phyloP scores from a whole-genome alignment of 92 coral and sea anemone species.

The Phenganax stokvisi region DNA sequence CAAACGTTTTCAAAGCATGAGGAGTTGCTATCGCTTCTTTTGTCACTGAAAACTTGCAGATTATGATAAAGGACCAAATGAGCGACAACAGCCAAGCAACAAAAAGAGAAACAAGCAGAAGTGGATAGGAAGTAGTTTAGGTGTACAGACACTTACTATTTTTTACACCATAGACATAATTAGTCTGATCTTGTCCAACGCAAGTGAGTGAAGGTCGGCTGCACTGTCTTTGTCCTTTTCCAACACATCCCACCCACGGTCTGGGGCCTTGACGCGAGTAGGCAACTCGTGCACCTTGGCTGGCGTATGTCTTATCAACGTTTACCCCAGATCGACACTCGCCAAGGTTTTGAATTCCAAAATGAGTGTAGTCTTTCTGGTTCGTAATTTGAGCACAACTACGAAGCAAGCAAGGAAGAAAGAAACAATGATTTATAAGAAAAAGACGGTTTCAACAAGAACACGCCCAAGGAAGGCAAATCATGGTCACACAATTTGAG shows the following conservation, averaged over 20 bases:
- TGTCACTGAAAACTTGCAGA: too few relatives aligned
- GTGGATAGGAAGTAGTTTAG: too few relatives aligned
- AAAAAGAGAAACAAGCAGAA: too few relatives aligned
- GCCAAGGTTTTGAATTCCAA: slow-evolving; percentile 82
- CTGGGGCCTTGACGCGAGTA: slow-evolving; percentile 72
- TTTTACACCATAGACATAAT: slow-evolving; percentile 72
- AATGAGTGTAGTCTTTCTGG: slow-evolving; percentile 67
- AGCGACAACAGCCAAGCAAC: too few relatives aligned
- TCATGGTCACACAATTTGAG: too few relatives aligned
- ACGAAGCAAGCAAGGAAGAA: background rate
- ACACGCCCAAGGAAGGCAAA: too few relatives aligned
- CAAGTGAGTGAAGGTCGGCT: slow-evolving; percentile 72
- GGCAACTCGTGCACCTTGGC: slow-evolving; percentile 85
- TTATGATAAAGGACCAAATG: too few relatives aligned
- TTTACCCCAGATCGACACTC: slow-evolving; percentile 89
- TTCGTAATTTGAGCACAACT: slow-evolving; percentile 91
- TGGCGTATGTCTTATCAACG: slow-evolving; percentile 64
- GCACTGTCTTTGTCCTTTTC: slow-evolving; percentile 68
- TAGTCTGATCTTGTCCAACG: slow-evolving; percentile 84
- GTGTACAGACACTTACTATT: slow-evolving; percentile 55
- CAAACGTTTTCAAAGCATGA: too few relatives aligned
- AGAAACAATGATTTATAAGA: background rate
- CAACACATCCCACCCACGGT: slow-evolving; percentile 93
- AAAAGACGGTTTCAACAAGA: too few relatives aligned
- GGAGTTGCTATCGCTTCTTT: too few relatives aligned